Percentiles rank a stretch among this genome's conserved stretches.
Conservation (phyloP, 2,113 vertebrate species). For the Ivindomyrus marchei region DNA sequence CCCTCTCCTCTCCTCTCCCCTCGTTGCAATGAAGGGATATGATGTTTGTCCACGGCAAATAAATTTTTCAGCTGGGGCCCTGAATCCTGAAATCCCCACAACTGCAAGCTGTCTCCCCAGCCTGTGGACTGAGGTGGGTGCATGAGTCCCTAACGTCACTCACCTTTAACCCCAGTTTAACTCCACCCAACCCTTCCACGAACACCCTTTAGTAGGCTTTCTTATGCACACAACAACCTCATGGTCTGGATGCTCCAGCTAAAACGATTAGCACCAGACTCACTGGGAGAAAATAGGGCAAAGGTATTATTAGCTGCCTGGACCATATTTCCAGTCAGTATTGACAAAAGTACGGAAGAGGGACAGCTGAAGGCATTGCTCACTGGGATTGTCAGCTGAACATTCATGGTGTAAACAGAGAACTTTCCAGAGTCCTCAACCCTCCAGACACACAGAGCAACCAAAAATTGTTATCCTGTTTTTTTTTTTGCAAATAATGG, state of each 20-base stretch:
- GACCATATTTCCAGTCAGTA: background rate
- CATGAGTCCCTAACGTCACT: slow-evolving; percentile 13
- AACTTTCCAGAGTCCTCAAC: slow-evolving; percentile 12
- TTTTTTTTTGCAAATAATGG: background rate
- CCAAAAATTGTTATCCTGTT: background rate
- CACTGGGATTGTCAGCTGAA: slow-evolving; percentile 1
- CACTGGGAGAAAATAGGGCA: background rate
- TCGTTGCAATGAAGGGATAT: background rate
- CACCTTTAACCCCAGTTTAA: slow-evolving; percentile 8
- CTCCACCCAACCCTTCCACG: background rate
- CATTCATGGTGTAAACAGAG: slow-evolving; percentile 7
- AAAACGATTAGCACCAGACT: slow-evolving; percentile 22
- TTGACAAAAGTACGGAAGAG: slow-evolving; percentile 8
- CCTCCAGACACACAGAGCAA: background rate
- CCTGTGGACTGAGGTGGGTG: background rate
- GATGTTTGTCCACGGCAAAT: slow-evolving; percentile 29
- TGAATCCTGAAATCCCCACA: background rate
- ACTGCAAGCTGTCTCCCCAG: slow-evolving; percentile 11
- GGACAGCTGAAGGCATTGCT: background rate
- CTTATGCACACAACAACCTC: slow-evolving; percentile 10
- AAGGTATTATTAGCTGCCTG: background rate
- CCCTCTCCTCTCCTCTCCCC: background rate
- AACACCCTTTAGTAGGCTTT: slow-evolving; percentile 9
- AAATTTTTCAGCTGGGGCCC: slow-evolving; percentile 27
- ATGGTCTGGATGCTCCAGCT: background rate